phyloP scores from a whole-genome alignment of 2,113 vertebrate genomes.

The Pangasianodon hypophthalmus region DNA sequence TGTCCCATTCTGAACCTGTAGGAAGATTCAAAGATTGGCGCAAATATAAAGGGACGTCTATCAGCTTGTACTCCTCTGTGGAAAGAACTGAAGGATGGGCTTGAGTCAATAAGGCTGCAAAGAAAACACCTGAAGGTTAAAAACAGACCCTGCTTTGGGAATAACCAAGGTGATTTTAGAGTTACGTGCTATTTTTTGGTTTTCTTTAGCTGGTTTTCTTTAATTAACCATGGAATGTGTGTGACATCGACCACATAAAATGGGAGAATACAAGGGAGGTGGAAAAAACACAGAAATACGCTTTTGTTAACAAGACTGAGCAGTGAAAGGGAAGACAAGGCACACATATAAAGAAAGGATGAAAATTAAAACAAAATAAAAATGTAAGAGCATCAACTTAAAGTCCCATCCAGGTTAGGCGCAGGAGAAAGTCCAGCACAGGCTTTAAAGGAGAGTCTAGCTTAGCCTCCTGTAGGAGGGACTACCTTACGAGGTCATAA shows the following conservation, averaged over 20 bases:
- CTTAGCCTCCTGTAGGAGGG: conserved; percentile 4
- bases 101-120: conserved; percentile 42
- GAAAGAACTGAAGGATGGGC: conserved; percentile 23
- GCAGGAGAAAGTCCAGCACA: conserved; percentile 51
- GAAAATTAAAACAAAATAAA: conserved; percentile 27
- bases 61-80: conserved; percentile 10
- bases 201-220: conserved; percentile 32
- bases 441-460: conserved; percentile 34
- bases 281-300: conserved; percentile 20
- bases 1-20: conserved; percentile 42
- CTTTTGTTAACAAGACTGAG: conserved; percentile 25
- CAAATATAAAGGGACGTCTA: background rate
- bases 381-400: conserved; percentile 43
- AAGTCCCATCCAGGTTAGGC: conserved; percentile 55
- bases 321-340: conserved; percentile 42
- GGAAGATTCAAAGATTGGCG: conserved; percentile 17
- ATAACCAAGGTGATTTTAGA: conserved; percentile 40
- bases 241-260: conserved; percentile 43
- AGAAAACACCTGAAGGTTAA: conserved; percentile 50
- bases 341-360: conserved; percentile 51
- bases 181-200: background rate
- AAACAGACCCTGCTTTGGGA: conserved; percentile 44
- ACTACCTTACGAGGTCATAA: conserved; percentile 20
- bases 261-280: conserved; percentile 39
- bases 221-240: conserved; percentile 22